A percentile compares a stretch with the other conserved stretches of the same genome.
These are phyloP conservation scores for Trilocha varians DNA, from an alignment of 2,888 invertebrate genomes.

Conservation along the genomic window DNA sequence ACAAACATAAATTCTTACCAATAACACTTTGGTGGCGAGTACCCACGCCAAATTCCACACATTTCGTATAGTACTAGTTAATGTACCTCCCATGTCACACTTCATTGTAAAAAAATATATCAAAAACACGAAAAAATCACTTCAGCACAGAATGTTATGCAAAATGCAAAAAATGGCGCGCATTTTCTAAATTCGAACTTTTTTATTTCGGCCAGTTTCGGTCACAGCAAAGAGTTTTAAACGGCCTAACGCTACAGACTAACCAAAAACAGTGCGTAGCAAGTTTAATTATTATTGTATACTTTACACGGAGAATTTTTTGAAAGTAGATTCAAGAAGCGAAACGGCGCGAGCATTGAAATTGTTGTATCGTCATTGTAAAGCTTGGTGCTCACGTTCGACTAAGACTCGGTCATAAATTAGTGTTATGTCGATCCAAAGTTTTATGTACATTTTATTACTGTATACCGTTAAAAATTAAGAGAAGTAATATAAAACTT, in stretches of 20 bases:
- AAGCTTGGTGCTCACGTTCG: background rate
- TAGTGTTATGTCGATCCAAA: background rate
- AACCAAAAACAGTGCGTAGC: slow-evolving; percentile 36
- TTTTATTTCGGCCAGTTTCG: no score
- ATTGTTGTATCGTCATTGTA: background rate
- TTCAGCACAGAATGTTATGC: no score
- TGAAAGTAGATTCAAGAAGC: slow-evolving; percentile 57
- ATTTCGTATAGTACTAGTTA: slow-evolving; percentile 37
- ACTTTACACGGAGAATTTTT: slow-evolving; percentile 49
- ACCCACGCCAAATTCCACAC: slow-evolving; percentile 62
- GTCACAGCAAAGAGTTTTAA: no score
- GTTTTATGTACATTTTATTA: no score
- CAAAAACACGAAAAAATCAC: no score
- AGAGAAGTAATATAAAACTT: no score
- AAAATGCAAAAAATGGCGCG: no score
- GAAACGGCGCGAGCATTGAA: slow-evolving; percentile 30
- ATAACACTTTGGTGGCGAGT: slow-evolving; percentile 53
- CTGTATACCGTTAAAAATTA: no score
- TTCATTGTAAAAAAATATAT: no score
- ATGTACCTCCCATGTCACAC: slow-evolving; percentile 35
- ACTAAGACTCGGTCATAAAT: background rate
- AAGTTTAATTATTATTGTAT: slow-evolving; percentile 30
- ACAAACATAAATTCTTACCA: slow-evolving; percentile 34
- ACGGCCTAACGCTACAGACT: slow-evolving; percentile 5
- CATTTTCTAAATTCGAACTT: no score